These are phyloP conservation scores for Tetragonula clypearis DNA, from an alignment of 1,140 invertebrate genomes.

Conservation along the genomic window DNA sequence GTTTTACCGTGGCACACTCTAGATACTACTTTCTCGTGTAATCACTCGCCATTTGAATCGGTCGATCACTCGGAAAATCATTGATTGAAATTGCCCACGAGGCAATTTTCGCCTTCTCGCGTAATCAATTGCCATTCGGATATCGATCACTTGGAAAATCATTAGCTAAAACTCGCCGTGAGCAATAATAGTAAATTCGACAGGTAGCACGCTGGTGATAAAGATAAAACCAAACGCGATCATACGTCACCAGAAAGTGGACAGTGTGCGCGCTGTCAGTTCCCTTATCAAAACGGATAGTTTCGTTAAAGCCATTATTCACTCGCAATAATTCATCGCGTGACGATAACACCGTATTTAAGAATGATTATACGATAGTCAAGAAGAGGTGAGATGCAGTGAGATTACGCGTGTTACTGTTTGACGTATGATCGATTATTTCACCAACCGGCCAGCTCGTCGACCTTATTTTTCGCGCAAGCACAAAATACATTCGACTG, in stretches of 20 bases:
- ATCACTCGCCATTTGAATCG: no score
- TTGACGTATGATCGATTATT: constrained; percentile 22
- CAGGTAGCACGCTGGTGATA: background rate
- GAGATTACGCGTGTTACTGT: background rate
- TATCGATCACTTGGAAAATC: background rate
- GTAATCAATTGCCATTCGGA: background rate
- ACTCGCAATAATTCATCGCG: constrained; percentile 15
- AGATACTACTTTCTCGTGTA: no score
- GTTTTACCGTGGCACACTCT: no score
- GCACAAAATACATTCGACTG: constrained; percentile 20
- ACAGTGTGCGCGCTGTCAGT: constrained; percentile 10
- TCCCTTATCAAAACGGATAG: constrained; percentile 37
- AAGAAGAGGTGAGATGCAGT: background rate
- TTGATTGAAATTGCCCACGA: no score
- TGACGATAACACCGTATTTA: constrained; percentile 11
- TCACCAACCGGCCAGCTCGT: constrained; percentile 9
- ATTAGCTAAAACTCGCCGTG: background rate
- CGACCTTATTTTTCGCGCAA: constrained; percentile 23
- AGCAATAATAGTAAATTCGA: constrained; percentile 1
- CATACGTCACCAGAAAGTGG: constrained; percentile 20
- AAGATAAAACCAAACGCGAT: constrained; percentile 21
- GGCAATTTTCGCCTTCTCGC: background rate
- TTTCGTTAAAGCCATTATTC: constrained; percentile 44
- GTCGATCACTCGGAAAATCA: no score
- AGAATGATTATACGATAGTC: constrained; percentile 5